A percentile compares a stretch with the other conserved stretches of the same genome.
Conservation (phyloP, 2,888 invertebrate species). For the Falcaria lacertinaria region DNA sequence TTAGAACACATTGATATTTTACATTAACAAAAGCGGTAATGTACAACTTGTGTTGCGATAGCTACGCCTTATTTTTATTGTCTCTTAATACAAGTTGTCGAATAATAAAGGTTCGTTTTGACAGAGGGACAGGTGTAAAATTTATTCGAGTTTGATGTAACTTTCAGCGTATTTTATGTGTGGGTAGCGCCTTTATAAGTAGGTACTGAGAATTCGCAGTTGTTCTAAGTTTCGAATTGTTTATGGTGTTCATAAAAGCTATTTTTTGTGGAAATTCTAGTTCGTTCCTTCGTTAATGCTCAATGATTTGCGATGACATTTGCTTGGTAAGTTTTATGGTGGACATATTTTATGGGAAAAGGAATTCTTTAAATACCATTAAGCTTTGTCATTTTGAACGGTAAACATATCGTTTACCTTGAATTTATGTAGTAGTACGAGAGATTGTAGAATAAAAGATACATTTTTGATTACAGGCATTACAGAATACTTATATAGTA, state of each 20-base stretch:
- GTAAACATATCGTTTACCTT: not conserved
- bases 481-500: too few relatives aligned
- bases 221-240: slow-evolving; percentile 26
- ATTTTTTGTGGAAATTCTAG: slow-evolving; percentile 38
- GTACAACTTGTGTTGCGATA: slow-evolving; percentile 27
- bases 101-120: slow-evolving; percentile 34
- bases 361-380: not conserved
- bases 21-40: slow-evolving; percentile 32
- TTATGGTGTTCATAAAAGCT: slow-evolving; percentile 45
- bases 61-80: slow-evolving; percentile 12
- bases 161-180: slow-evolving; percentile 45
- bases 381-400: not conserved
- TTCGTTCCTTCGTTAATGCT: slow-evolving; percentile 12
- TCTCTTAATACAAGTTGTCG: slow-evolving; percentile 1
- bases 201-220: slow-evolving; percentile 14
- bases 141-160: slow-evolving; percentile 50
- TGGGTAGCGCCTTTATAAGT: slow-evolving; percentile 28
- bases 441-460: too few relatives aligned
- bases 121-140: slow-evolving; percentile 62
- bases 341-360: not conserved
- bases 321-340: not conserved
- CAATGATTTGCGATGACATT: not conserved
- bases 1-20: slow-evolving; percentile 15
- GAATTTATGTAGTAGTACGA: not conserved
- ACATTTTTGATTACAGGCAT: too few relatives aligned